These are phyloP conservation scores for Lemur catta DNA, from an alignment of 2,797 vertebrate species.

Conservation along the genomic window DNA sequence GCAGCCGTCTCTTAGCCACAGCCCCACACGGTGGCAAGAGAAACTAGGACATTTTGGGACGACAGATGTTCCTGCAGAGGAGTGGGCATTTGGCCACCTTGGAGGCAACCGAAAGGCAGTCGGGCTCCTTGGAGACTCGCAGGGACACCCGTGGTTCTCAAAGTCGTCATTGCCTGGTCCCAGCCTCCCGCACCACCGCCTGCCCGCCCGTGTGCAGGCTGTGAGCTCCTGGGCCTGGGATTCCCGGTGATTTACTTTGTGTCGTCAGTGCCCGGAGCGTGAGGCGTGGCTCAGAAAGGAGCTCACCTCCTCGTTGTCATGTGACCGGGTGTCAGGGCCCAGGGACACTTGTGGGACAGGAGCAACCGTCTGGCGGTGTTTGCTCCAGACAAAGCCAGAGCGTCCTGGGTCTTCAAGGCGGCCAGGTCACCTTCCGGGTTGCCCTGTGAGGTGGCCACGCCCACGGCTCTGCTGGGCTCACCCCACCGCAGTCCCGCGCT, in stretches of 20 bases:
- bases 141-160: background rate
- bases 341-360: background rate
- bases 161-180: too few species aligned
- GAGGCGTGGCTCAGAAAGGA: background rate
- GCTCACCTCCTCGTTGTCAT: background rate
- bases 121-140: background rate
- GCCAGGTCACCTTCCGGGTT: background rate
- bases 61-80: background rate
- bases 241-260: background rate
- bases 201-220: background rate
- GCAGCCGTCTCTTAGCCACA: background rate
- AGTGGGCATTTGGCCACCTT: fast-evolving
- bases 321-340: background rate
- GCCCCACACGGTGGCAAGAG: background rate
- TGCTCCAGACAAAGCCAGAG: background rate
- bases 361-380: background rate
- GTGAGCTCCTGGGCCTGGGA: background rate
- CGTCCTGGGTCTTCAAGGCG: background rate
- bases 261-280: fast-evolving
- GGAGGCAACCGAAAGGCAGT: background rate
- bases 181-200: background rate
- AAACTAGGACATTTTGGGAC: background rate
- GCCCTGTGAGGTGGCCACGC: background rate
- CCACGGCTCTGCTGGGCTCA: background rate
- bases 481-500: too few species aligned